A percentile compares a stretch with the other conserved stretches of the same genome.
These are phyloP conservation scores for Lemur catta DNA, from an alignment of 2,797 vertebrate species.

Conservation along the genomic window DNA sequence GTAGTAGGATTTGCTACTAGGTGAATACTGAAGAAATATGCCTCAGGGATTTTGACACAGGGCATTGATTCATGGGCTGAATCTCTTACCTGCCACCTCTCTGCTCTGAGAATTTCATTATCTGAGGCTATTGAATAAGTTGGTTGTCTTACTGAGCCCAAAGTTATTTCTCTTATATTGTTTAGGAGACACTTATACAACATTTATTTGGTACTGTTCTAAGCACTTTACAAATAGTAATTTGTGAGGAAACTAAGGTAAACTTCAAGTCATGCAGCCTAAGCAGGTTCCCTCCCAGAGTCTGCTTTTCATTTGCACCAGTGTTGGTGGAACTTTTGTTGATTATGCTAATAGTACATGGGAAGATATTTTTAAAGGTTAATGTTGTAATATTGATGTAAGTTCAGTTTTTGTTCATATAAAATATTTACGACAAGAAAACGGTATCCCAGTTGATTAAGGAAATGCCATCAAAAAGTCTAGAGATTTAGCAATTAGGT, in stretches of 20 bases:
- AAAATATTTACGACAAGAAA: constrained; percentile 13
- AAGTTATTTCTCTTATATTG: constrained; percentile 15
- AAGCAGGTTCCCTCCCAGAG: not conserved
- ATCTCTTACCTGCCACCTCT: not conserved
- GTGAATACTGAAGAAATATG: not conserved
- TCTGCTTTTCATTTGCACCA: constrained; percentile 48
- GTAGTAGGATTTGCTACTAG: constrained; percentile 29
- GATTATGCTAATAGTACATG: not conserved
- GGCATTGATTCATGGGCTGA: not conserved
- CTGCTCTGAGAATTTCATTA: constrained; percentile 36
- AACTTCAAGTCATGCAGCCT: not conserved
- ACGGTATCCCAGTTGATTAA: constrained; percentile 18
- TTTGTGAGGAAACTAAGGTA: constrained; percentile 30
- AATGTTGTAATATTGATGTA: not conserved
- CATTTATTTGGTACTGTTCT: not conserved
- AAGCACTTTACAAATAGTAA: constrained; percentile 34
- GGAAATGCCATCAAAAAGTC: constrained; percentile 3
- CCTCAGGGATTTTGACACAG: not conserved
- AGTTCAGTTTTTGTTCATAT: not conserved
- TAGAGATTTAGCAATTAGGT: not conserved
- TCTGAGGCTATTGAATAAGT: not conserved
- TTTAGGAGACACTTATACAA: not conserved
- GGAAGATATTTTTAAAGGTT: not conserved
- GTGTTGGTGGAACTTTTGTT: not conserved
- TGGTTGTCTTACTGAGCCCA: not conserved